Percentiles rank a stretch among this genome's conserved stretches.
Conservation (phyloP, 2,113 vertebrate species). For the Proterorhinus semilunaris region DNA sequence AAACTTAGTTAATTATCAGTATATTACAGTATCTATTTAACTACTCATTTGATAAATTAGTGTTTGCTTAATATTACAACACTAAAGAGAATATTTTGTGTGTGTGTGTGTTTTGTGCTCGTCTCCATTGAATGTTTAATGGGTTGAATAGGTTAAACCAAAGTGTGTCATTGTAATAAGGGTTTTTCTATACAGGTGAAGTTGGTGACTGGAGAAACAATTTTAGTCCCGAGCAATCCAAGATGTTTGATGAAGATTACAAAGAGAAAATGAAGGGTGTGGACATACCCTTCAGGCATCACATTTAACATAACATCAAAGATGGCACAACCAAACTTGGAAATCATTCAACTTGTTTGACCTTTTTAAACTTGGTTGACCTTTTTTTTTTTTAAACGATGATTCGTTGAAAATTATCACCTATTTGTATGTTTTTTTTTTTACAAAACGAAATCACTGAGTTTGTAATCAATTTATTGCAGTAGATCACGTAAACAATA, state of each 20-base stretch:
- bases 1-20: too few species aligned
- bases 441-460: constrained; percentile 11
- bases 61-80: too few species aligned
- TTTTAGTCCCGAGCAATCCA: constrained; percentile 83
- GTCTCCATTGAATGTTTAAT: background rate
- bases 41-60: too few species aligned
- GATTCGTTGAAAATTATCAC: too few species aligned
- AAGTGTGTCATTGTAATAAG: background rate
- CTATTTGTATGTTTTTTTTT: background rate
- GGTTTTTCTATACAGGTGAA: constrained; percentile 64
- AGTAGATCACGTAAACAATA: constrained; percentile 73
- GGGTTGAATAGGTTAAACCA: background rate
- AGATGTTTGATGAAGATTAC: constrained; percentile 84
- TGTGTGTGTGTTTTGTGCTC: background rate
- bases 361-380: too few species aligned
- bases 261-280: constrained; percentile 78
- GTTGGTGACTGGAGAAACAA: constrained; percentile 90
- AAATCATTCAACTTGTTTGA: too few species aligned
- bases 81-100: too few species aligned
- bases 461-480: constrained; percentile 70
- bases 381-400: too few species aligned
- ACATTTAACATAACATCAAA: constrained; percentile 62
- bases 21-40: too few species aligned
- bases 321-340: background rate
- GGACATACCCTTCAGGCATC: constrained; percentile 75